A percentile compares a stretch with the other conserved stretches of the same genome.
phyloP scores from a whole-genome alignment of 2,888 invertebrate genomes.

The Sphaeridia pumilis region DNA sequence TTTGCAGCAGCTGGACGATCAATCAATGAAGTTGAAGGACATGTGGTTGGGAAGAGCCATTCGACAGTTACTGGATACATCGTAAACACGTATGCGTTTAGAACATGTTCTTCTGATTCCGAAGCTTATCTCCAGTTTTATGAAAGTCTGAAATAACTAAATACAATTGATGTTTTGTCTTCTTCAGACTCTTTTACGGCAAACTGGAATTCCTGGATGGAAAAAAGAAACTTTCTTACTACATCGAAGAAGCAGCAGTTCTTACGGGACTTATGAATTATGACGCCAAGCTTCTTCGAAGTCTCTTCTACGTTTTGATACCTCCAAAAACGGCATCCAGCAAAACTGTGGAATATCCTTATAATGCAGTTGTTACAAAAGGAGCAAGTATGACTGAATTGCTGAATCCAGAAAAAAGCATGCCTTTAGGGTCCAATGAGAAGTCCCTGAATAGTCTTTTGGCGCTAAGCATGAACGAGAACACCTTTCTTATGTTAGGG shows the following conservation, averaged over 20 bases:
- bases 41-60: conserved; percentile 16
- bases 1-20: too few relatives aligned
- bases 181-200: conserved; percentile 26
- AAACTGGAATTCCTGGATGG: conserved; percentile 19
- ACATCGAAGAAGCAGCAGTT: conserved; percentile 27
- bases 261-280: conserved; percentile 22
- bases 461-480: conserved; percentile 26
- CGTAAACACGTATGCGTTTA: conserved; percentile 16
- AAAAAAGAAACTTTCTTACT: conserved; percentile 12
- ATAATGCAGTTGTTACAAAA: conserved; percentile 31
- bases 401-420: too few relatives aligned
- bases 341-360: not conserved
- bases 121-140: conserved; percentile 2
- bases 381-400: conserved; percentile 25
- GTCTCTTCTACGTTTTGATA: conserved; percentile 24
- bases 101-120: not conserved
- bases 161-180: not conserved
- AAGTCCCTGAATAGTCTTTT: conserved; percentile 17
- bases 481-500: conserved; percentile 26
- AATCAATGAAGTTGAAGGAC: too few relatives aligned
- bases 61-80: conserved; percentile 25
- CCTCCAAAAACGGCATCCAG: not conserved
- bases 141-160: too few relatives aligned
- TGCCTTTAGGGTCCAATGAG: conserved; percentile 10
- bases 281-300: conserved; percentile 20